These are phyloP conservation scores for Miltochrista miniata DNA, from an alignment of 2,888 invertebrate genomes.

Conservation along the genomic window DNA sequence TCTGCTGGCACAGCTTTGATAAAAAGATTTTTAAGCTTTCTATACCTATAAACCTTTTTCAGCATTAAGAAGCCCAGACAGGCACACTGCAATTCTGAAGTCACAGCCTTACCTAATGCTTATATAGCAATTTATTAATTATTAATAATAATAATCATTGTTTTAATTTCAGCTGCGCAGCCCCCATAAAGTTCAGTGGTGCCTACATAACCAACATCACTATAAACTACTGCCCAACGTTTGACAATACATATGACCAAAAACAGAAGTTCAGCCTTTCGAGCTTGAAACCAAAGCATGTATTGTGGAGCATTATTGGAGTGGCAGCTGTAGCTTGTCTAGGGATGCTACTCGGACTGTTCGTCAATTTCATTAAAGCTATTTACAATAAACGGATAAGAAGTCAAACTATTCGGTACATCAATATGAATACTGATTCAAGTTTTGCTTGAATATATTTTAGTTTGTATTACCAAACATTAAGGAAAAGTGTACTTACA, in stretches of 20 bases:
- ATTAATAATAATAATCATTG: neutral
- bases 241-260: slow-evolving; percentile 58
- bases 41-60: no score
- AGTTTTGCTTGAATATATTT: slow-evolving; percentile 57
- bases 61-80: no score
- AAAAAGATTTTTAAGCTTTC: no score
- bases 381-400: slow-evolving; percentile 63
- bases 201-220: slow-evolving; percentile 69
- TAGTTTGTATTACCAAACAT: slow-evolving; percentile 16
- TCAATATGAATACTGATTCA: slow-evolving; percentile 63
- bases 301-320: slow-evolving; percentile 73
- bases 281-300: slow-evolving; percentile 68
- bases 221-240: slow-evolving; percentile 65
- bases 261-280: slow-evolving; percentile 57
- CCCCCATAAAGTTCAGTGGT: slow-evolving; percentile 72
- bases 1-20: no score
- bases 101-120: no score
- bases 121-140: neutral
- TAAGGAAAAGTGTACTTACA: slow-evolving; percentile 19
- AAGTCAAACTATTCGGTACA: slow-evolving; percentile 67
- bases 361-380: slow-evolving; percentile 63
- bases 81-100: no score
- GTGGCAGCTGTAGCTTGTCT: slow-evolving; percentile 64
- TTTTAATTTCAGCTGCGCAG: slow-evolving; percentile 67
- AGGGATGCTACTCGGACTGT: slow-evolving; percentile 68